A percentile compares a stretch with the other conserved stretches of the same genome.
Evolutionary conservation across 2,888 invertebrate genomes (phyloP).

Genomic region (Herminia tarsipennalis): DNA sequence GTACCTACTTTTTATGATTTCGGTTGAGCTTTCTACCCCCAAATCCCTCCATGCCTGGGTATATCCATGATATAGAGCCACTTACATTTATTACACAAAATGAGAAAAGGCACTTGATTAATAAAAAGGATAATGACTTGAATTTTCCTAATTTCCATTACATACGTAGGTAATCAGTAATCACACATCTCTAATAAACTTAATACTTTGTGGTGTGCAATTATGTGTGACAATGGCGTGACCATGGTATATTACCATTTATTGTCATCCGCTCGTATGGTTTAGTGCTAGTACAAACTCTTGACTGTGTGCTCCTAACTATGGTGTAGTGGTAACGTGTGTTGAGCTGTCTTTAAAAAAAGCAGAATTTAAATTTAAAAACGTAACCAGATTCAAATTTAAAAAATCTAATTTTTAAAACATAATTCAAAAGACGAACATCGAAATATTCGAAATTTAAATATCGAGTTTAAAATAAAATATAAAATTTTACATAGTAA

Average conservation of each 20-base stretch:
- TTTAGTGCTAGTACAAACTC: constrained; percentile 22
- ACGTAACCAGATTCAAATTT: too few species aligned
- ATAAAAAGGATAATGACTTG: constrained; percentile 13
- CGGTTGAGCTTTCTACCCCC: too few species aligned
- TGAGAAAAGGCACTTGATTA: neutral
- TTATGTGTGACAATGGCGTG: constrained; percentile 52
- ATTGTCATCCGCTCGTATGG: constrained; percentile 17
- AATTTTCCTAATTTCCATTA: constrained; percentile 29
- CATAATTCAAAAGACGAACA: neutral
- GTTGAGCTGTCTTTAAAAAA: constrained; percentile 3
- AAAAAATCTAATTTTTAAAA: neutral
- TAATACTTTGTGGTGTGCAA: constrained; percentile 38
- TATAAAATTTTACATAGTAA: too few species aligned
- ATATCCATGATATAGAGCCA: too few species aligned
- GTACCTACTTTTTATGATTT: too few species aligned
- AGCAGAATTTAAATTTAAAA: too few species aligned
- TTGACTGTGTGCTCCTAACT: constrained; percentile 14
- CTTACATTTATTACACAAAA: too few species aligned
- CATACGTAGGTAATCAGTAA: neutral
- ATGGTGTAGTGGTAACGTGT: constrained; percentile 25
- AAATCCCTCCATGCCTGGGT: too few species aligned
- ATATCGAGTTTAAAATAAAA: too few species aligned
- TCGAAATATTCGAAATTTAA: too few species aligned
- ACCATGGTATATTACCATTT: constrained; percentile 29
- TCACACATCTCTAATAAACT: constrained; percentile 14